Conservation (phyloP, 2,888 invertebrate genomes). For the Tetranychus truncatus region DNA sequence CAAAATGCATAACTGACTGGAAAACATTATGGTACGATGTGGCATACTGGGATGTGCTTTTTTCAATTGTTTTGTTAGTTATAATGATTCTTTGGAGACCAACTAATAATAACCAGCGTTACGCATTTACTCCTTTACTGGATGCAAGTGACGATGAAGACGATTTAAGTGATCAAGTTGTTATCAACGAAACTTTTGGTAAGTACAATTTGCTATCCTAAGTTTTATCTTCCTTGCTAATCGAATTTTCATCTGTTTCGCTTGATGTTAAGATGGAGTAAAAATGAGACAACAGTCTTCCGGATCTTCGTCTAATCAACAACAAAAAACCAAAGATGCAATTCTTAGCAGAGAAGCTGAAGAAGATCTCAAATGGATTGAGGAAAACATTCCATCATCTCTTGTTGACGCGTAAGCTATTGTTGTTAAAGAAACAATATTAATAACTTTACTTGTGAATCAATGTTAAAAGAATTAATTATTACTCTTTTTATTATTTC, state of each 20-base stretch:
- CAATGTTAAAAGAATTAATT: conserved; percentile 8
- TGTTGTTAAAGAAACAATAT: background rate
- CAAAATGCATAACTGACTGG: conserved; percentile 47
- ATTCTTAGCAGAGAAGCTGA: conserved; percentile 37
- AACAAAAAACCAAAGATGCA: conserved; percentile 14
- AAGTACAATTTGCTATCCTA: background rate
- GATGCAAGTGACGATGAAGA: conserved; percentile 57
- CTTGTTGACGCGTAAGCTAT: conserved; percentile 38
- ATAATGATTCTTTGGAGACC: conserved; percentile 92
- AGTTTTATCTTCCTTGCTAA: background rate
- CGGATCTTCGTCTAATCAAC: conserved; percentile 12
- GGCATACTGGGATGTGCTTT: conserved; percentile 84
- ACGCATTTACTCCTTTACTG: conserved; percentile 74
- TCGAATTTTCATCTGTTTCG: background rate
- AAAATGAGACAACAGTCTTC: conserved; percentile 22
- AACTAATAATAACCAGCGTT: conserved; percentile 79
- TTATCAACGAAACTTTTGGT: conserved; percentile 18
- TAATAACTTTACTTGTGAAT: background rate
- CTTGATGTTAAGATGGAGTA: conserved; percentile 20
- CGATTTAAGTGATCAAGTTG: conserved; percentile 34
- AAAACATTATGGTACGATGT: conserved; percentile 81
- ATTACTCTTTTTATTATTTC: conserved; percentile 16
- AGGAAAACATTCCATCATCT: conserved; percentile 70
- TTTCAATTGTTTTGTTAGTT: conserved; percentile 63
- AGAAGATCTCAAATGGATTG: conserved; percentile 73